A percentile compares a stretch with the other conserved stretches of the same genome.
These are phyloP conservation scores for Onychostruthus taczanowskii DNA, from an alignment of 2,113 vertebrate genomes.

Conservation along the genomic window DNA sequence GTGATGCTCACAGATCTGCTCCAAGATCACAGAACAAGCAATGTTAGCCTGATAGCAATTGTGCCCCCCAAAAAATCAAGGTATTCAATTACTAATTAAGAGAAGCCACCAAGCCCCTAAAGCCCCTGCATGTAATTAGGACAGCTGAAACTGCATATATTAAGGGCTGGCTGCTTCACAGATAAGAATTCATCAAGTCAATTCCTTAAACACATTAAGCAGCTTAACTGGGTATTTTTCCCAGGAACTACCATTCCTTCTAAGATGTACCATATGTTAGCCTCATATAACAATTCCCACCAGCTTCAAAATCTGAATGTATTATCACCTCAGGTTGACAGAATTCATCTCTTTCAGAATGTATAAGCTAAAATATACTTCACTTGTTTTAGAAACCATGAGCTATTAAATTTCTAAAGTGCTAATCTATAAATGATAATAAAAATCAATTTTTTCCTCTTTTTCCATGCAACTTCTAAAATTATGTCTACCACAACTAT, in stretches of 20 bases:
- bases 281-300: neutral
- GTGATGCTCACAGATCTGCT: neutral
- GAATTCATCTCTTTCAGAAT: neutral
- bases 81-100: neutral
- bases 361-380: neutral
- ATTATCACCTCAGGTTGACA: neutral
- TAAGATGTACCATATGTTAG: neutral
- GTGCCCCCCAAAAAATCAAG: neutral
- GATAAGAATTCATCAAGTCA: neutral
- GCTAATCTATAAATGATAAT: neutral
- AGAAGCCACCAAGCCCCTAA: neutral
- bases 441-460: neutral
- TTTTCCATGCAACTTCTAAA: neutral
- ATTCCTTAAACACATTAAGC: neutral
- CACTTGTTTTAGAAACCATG: neutral
- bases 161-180: neutral
- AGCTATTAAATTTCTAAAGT: neutral
- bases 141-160: neutral
- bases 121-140: neutral
- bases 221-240: neutral
- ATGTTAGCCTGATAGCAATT: neutral
- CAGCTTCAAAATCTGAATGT: neutral
- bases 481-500: neutral
- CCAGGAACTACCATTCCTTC: neutral
- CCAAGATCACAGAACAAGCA: neutral